Conservation (phyloP, 1,140 invertebrate species). For the Cataglyphis hispanica region DNA sequence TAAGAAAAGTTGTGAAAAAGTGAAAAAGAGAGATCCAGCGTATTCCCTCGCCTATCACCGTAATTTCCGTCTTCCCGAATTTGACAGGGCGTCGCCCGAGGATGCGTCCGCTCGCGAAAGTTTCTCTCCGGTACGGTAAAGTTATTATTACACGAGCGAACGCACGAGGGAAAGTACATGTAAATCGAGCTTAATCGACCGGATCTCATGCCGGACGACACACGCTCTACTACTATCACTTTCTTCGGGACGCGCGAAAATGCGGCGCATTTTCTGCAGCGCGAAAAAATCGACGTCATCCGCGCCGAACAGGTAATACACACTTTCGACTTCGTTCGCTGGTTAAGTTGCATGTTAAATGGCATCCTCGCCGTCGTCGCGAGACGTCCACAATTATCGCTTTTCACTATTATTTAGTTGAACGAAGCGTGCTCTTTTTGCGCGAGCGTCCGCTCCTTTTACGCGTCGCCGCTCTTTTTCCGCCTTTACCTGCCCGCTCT, state of each 20-base stretch:
- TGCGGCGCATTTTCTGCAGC: no score
- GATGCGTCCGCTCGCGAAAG: constrained; percentile 46
- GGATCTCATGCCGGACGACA: constrained; percentile 63
- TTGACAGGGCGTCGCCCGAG: constrained; percentile 47
- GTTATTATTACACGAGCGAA: constrained; percentile 40
- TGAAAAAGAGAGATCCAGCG: neutral
- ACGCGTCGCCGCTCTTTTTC: constrained; percentile 53
- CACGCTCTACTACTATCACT: constrained; percentile 60
- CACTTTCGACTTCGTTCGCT: constrained; percentile 70
- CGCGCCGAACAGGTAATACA: neutral
- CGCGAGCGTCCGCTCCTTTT: constrained; percentile 52
- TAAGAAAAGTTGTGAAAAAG: neutral
- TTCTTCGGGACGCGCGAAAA: constrained; percentile 46
- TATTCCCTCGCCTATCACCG: neutral
- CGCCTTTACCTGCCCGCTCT: constrained; percentile 11
- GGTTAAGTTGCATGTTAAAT: neutral
- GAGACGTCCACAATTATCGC: constrained; percentile 72
- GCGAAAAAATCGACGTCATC: constrained; percentile 55
- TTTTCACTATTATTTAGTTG: constrained; percentile 75
- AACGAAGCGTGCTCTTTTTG: constrained; percentile 53
- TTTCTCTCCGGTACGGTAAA: constrained; percentile 56
- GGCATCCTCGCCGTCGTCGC: constrained; percentile 24
- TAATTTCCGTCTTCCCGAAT: neutral
- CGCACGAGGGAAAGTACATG: constrained; percentile 71
- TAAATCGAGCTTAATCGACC: constrained; percentile 69